Base-by-base conservation (phyloP, 2,888 invertebrate species). In the Parnassius orleans region DNA sequence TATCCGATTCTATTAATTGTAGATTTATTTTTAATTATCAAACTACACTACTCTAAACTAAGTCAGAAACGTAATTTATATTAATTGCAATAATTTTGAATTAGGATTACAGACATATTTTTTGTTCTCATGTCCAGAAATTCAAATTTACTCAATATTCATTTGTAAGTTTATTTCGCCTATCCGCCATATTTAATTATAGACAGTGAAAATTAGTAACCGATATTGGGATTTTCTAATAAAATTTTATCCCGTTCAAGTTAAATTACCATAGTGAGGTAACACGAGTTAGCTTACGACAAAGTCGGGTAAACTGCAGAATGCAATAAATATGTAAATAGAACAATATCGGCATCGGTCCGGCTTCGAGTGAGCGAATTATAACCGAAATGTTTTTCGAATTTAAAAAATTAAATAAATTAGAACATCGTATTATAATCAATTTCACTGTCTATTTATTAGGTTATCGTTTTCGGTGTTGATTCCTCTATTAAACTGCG, bases 401-500 rank as follows among this genome's bases (percentile, higher is more conserved):
- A 90, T 90, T 89, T 87, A 90, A 84, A 78, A 73, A 68, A 71
- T 71, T 77, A 77, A 74, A 80, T 79, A 81, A 79, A 69, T 66
- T 66, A 68, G 79, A 83, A 86, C 87, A 87, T 87, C 87, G 86
- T 85, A 47, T 77, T 90, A 85, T 86, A 89, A 90, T 87, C 90
- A 87, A 88, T 87, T 89, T 91, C 90, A 90, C 90, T 91, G 90
- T 91, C 90, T 91, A 90, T 89, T 87, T 86, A 86, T 85, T 88
- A 89, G 86, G 71, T 79, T 83, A 86, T 85, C 83, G 80, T 87
- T 90, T 87, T 90, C 90, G 90, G 90, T 90, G 90, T 91, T 89
- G 89, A 89, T 90, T 91, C 90, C 90, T 90, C 84, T 84, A 74
- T 78, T 69, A 67, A 70, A 75, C 81, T 86, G 86, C 79, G 77